These are phyloP conservation scores for Ernsta delagoae DNA, from an alignment of 2,888 invertebrate species.

Conservation along the genomic window DNA sequence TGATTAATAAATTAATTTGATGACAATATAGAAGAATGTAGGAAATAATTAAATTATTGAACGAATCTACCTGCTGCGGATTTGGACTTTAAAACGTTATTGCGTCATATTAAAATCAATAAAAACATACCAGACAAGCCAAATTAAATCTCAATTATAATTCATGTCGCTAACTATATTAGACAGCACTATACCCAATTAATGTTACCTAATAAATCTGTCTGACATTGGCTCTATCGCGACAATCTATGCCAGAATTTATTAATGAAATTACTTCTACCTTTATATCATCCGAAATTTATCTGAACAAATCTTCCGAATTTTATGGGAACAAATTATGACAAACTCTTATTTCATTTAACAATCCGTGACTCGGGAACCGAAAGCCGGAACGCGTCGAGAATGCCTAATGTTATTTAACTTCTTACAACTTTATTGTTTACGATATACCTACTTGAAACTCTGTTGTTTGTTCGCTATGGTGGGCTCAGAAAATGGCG, in stretches of 20 bases:
- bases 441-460: constrained; percentile 53
- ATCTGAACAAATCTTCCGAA: constrained; percentile 33
- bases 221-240: constrained; percentile 19
- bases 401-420: constrained; percentile 65
- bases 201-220: constrained; percentile 11
- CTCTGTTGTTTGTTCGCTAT: constrained; percentile 49
- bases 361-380: constrained; percentile 59
- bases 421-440: constrained; percentile 59
- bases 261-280: constrained; percentile 15
- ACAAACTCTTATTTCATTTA: constrained; percentile 68
- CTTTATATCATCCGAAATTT: constrained; percentile 39
- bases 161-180: background rate
- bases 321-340: constrained; percentile 52
- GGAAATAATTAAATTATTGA: no score
- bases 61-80: no score
- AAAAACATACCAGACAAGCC: background rate
- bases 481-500: constrained; percentile 42
- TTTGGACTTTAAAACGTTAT: no score
- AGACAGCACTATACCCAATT: background rate
- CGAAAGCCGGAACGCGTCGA: constrained; percentile 54
- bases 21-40: no score
- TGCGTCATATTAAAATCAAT: background rate
- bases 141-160: background rate
- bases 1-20: no score
- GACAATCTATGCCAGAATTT: constrained; percentile 17